Evolutionary conservation across 2,888 invertebrate species (phyloP).

Genomic region (Philereme transversata): DNA sequence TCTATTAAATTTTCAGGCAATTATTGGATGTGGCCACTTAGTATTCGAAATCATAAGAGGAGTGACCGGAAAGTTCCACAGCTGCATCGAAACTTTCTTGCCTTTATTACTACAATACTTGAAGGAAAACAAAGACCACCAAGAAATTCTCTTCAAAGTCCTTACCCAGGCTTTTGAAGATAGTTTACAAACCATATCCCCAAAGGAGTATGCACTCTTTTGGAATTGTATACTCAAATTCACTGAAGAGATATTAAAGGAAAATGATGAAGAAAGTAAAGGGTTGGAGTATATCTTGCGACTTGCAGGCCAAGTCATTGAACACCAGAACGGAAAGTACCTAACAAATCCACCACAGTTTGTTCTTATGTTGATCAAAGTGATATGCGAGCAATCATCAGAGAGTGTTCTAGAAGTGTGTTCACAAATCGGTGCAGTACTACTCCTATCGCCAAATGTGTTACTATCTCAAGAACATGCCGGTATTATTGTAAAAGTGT

Average conservation of each 20-base stretch:
- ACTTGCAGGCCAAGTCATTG: slow-evolving; percentile 85
- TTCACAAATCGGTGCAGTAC: slow-evolving; percentile 82
- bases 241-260: slow-evolving; percentile 64
- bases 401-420: slow-evolving; percentile 77
- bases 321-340: slow-evolving; percentile 86
- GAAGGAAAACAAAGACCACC: slow-evolving; percentile 74
- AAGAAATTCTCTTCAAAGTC: slow-evolving; percentile 85
- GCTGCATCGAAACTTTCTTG: slow-evolving; percentile 89
- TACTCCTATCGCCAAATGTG: slow-evolving; percentile 85
- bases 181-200: slow-evolving; percentile 85
- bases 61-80: slow-evolving; percentile 93
- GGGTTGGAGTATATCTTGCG: slow-evolving; percentile 78
- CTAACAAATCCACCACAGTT: slow-evolving; percentile 85
- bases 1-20: slow-evolving; percentile 83
- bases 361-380: slow-evolving; percentile 81
- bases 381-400: slow-evolving; percentile 74
- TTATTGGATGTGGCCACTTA: slow-evolving; percentile 92
- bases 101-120: slow-evolving; percentile 87
- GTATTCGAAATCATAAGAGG: slow-evolving; percentile 95
- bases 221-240: slow-evolving; percentile 83
- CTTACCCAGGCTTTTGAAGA: slow-evolving; percentile 86
- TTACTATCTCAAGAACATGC: slow-evolving; percentile 89
- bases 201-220: slow-evolving; percentile 86
- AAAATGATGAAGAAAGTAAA: slow-evolving; percentile 60
- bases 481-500: slow-evolving; percentile 86